Base-by-base conservation (phyloP, 2,888 invertebrate species). In the Tipula helvola region DNA sequence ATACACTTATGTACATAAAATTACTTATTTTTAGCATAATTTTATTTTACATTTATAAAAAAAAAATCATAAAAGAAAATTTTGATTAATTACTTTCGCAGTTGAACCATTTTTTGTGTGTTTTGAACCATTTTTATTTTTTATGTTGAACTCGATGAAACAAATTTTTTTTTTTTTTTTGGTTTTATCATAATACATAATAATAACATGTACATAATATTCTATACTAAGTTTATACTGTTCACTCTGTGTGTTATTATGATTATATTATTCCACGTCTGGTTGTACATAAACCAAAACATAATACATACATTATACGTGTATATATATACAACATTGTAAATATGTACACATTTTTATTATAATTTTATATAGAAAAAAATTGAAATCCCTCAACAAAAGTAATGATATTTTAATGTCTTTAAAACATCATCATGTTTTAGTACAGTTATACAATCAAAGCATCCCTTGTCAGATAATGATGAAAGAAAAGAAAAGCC, bases 321-420 rank as follows among this genome's bases (percentile, higher is more conserved):
- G 57, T 57, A 10, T 57, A 28, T 57, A 28, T 18, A 71, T 28
- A 28, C 10, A 18, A 3, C 71, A 28, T 28, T 71, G 28, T 18
- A 71, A 71, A 28, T 71, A 71, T 71, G 71, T 28, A 71, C 28
- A 71, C 18, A 71, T 71, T 71, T 71, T 71, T 71, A 71, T 71
- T 71, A 71, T 28, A 71, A 71, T 71, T 71, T 71, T 71, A 71
- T 71, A 71, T 28, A 71, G 71, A 71, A 71, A 28, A 71, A 71
- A 71, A 71, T 71, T 28, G 71, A 71, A 71, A 71, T 71, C 71
- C 71, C 71, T 28, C 71, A 71, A 71, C 71, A 71, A 71, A 71
- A 71, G 84, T 84, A 84, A 84, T 84, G 84, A 84, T 84, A 84
- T 84, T 84, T 84, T 84, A 84, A 84, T 84, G 84, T 84, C 84